These are phyloP conservation scores for Clinocottus analis DNA, from an alignment of 2,113 vertebrate species.

Conservation along the genomic window DNA sequence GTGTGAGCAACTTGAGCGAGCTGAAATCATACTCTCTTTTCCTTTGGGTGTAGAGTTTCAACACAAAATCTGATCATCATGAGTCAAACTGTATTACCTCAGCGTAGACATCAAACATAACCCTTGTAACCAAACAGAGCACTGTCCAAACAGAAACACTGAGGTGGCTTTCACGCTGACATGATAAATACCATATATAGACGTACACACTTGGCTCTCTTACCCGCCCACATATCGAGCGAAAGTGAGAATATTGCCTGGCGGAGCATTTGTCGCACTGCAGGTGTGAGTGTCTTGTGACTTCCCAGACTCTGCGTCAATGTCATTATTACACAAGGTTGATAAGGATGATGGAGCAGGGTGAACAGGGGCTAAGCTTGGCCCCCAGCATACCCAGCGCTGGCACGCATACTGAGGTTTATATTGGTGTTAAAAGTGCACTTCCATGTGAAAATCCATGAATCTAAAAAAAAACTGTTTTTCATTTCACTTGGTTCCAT, in stretches of 20 bases:
- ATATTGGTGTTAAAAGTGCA: neutral
- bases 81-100: constrained; percentile 25
- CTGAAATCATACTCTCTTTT: neutral
- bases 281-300: constrained; percentile 45
- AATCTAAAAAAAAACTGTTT: neutral
- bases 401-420: neutral
- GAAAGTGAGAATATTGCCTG: constrained; percentile 14
- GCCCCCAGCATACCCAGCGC: constrained; percentile 12
- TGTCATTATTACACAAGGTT: constrained; percentile 9
- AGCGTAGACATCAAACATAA: constrained; percentile 34
- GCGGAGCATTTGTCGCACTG: neutral
- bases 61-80: constrained; percentile 8
- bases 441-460: neutral
- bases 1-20: neutral
- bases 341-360: constrained; percentile 3
- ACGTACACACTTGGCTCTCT: neutral
- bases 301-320: constrained; percentile 22
- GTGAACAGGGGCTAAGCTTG: constrained; percentile 14
- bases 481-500: neutral
- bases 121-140: constrained; percentile 39
- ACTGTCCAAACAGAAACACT: constrained; percentile 21
- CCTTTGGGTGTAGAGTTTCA: constrained; percentile 5
- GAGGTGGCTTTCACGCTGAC: constrained; percentile 28
- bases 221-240: neutral
- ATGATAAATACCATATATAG: constrained; percentile 33